These are phyloP conservation scores for Halocynthia aurantium DNA, from an alignment of 23 tunicate genomes.

Conservation along the genomic window DNA sequence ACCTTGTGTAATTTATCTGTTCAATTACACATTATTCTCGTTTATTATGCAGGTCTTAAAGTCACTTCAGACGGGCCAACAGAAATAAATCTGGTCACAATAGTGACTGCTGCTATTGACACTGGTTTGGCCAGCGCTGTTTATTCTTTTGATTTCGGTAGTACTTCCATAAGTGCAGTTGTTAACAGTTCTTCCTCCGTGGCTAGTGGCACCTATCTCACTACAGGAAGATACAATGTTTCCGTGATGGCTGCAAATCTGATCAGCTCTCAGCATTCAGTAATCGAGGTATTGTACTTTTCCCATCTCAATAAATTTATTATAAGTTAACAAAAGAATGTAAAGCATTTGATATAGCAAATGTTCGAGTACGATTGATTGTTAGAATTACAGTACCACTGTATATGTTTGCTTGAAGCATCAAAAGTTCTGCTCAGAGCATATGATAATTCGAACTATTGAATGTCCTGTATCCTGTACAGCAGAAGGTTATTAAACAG, in stretches of 20 bases:
- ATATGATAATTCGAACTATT: too few relatives aligned
- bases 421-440: too few relatives aligned
- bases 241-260: slow-evolving; percentile 38
- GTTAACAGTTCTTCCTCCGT: not conserved
- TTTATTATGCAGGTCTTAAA: slow-evolving; percentile 27
- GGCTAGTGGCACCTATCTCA: slow-evolving; percentile 24
- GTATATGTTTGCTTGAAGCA: too few relatives aligned
- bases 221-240: slow-evolving; percentile 44
- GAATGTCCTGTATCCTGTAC: too few relatives aligned
- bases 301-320: too few relatives aligned
- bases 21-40: too few relatives aligned
- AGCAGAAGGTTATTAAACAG: too few relatives aligned
- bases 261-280: slow-evolving; percentile 20
- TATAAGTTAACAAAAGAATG: too few relatives aligned
- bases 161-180: not conserved
- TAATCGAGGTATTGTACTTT: not conserved
- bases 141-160: slow-evolving; percentile 19
- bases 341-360: too few relatives aligned
- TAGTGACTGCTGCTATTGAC: slow-evolving; percentile 19
- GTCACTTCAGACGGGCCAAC: slow-evolving; percentile 32
- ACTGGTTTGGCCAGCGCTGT: slow-evolving; percentile 13
- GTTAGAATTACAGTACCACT: too few relatives aligned
- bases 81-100: slow-evolving; percentile 9
- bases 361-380: too few relatives aligned
- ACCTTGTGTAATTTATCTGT: too few relatives aligned